A percentile compares a stretch with the other conserved stretches of the same genome.
Evolutionary conservation across 53 echinoderm and acorn worm genomes (phyloP).

Genomic region (Paracentrotus lividus): DNA sequence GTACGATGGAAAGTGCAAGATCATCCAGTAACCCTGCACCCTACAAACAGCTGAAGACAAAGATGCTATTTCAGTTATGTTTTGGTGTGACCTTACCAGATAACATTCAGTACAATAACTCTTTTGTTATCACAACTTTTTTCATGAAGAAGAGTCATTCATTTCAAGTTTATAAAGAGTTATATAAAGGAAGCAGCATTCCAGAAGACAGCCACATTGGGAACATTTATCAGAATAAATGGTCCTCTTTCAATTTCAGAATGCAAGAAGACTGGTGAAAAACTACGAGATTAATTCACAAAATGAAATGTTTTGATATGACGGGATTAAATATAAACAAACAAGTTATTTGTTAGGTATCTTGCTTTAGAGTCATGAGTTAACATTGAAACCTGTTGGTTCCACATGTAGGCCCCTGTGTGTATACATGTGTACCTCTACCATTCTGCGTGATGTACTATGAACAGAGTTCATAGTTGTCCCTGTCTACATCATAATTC

Average conservation of each 20-base stretch:
- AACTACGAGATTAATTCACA: no score
- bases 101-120: background rate
- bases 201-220: background rate
- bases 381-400: no score
- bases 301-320: no score
- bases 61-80: constrained; percentile 35
- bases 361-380: no score
- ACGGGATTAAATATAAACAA: no score
- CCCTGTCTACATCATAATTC: background rate
- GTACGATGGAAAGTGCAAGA: background rate
- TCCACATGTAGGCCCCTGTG: no score
- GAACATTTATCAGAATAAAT: no score
- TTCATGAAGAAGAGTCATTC: background rate
- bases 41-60: background rate
- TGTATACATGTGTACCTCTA: no score
- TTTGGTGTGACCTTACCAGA: background rate
- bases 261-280: no score
- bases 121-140: constrained; percentile 8
- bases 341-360: no score
- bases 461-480: background rate
- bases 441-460: no score
- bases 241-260: background rate
- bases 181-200: background rate
- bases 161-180: background rate
- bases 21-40: constrained; percentile 9